Conservation (phyloP, 2,113 vertebrate genomes). For the Dendrocopos noguchii region DNA sequence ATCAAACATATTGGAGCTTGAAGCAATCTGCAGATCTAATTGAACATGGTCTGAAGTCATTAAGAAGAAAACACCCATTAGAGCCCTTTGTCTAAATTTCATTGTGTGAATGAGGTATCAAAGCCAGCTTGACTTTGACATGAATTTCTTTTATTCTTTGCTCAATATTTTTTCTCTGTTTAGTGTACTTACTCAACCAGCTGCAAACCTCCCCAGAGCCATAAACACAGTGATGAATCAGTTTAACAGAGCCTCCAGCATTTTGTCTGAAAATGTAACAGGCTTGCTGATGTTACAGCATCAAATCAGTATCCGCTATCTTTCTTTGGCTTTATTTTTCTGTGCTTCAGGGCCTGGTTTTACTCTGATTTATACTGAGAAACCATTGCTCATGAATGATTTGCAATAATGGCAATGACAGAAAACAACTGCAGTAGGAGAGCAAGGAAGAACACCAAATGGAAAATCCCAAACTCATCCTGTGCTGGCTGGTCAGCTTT, state of each 20-base stretch:
- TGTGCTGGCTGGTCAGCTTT: background rate
- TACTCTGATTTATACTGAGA: background rate
- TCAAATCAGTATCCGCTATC: background rate
- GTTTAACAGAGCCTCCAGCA: background rate
- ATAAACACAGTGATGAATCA: conserved; percentile 43
- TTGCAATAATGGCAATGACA: background rate
- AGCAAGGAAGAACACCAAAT: background rate
- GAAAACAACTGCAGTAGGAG: background rate
- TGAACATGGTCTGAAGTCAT: background rate
- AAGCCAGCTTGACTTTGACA: conserved; percentile 12
- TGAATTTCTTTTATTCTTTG: conserved; percentile 31
- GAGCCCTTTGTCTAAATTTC: conserved; percentile 53
- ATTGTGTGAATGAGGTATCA: conserved; percentile 37
- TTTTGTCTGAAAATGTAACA: conserved; percentile 3
- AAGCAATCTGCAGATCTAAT: conserved; percentile 11
- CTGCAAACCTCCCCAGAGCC: conserved; percentile 28
- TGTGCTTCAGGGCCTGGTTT: background rate
- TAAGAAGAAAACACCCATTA: conserved; percentile 31
- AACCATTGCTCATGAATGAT: background rate
- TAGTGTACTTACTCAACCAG: background rate
- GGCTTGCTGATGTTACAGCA: background rate
- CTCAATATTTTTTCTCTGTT: background rate
- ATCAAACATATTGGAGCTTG: background rate
- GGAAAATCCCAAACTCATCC: background rate
- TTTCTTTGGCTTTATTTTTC: background rate